phyloP scores from a whole-genome alignment of 2,888 invertebrate genomes.

The Parnassius orleans region DNA sequence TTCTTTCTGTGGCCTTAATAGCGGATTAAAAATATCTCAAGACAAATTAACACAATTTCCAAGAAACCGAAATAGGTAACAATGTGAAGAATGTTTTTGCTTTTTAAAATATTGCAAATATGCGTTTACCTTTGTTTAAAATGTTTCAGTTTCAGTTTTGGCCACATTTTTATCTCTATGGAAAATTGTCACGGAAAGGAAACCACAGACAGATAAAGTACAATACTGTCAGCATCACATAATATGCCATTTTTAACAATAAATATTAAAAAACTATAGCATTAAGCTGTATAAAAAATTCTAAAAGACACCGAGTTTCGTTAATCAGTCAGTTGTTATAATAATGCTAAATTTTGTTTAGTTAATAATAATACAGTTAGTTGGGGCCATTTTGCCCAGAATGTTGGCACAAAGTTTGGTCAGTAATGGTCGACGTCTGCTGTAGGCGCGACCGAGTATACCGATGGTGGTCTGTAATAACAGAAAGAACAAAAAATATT shows the following conservation, averaged over 20 bases:
- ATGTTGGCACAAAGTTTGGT: constrained; percentile 59
- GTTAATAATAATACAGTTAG: constrained; percentile 32
- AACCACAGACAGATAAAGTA: constrained; percentile 18
- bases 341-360: constrained; percentile 41
- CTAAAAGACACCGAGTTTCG: constrained; percentile 48
- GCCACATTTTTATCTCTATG: constrained; percentile 10
- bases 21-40: not conserved
- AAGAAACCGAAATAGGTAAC: no score
- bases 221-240: constrained; percentile 22
- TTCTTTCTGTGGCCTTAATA: not conserved
- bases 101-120: no score
- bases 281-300: constrained; percentile 34
- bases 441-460: constrained; percentile 68
- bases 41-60: not conserved
- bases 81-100: no score
- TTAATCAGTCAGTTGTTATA: constrained; percentile 48
- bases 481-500: constrained; percentile 2
- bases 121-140: not conserved
- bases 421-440: constrained; percentile 70
- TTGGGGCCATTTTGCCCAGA: constrained; percentile 40
- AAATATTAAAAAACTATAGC: constrained; percentile 27
- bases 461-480: constrained; percentile 67
- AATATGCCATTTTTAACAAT: constrained; percentile 10
- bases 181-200: not conserved
- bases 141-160: constrained; percentile 11